These are phyloP conservation scores for Hipparchia sbordonii DNA, from an alignment of 2,888 invertebrate species.

Conservation along the genomic window DNA sequence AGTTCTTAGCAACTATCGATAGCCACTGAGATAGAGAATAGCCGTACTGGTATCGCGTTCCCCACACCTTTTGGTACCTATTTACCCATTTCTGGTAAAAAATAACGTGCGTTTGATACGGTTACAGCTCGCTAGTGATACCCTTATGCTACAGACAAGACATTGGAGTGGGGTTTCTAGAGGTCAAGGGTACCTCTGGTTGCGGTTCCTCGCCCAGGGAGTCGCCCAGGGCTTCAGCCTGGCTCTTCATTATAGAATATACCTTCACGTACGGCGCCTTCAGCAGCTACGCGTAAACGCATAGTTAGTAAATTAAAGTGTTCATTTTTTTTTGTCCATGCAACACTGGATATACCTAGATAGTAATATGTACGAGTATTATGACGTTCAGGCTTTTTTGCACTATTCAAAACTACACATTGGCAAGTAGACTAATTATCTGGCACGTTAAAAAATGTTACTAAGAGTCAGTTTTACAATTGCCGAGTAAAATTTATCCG, in stretches of 20 bases:
- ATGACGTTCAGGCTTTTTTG: not conserved
- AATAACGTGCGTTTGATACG: not conserved
- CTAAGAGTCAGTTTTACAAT: not conserved
- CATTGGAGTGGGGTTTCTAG: constrained; percentile 12
- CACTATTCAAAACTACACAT: not conserved
- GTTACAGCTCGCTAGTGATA: not conserved
- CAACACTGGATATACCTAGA: not conserved
- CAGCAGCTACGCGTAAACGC: constrained; percentile 87
- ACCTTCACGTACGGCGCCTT: constrained; percentile 98
- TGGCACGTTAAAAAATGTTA: not conserved
- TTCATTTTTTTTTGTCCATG: constrained; percentile 4
- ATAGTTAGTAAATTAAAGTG: constrained; percentile 34
- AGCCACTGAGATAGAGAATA: too few species aligned
- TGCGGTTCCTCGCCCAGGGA: constrained; percentile 79
- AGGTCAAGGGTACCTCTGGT: constrained; percentile 65
- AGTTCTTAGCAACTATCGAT: too few species aligned
- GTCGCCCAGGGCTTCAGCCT: constrained; percentile 86
- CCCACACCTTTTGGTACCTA: too few species aligned
- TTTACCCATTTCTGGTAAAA: too few species aligned
- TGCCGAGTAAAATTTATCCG: too few species aligned
- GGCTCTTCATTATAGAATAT: constrained; percentile 97
- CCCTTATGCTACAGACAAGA: constrained; percentile 16
- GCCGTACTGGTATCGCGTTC: too few species aligned
- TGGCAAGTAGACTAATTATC: not conserved
- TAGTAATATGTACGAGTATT: not conserved